A percentile compares a stretch with the other conserved stretches of the same genome.
Evolutionary conservation across 2,797 vertebrate species (phyloP).

Genomic region (Notoglanidium macrostoma): DNA sequence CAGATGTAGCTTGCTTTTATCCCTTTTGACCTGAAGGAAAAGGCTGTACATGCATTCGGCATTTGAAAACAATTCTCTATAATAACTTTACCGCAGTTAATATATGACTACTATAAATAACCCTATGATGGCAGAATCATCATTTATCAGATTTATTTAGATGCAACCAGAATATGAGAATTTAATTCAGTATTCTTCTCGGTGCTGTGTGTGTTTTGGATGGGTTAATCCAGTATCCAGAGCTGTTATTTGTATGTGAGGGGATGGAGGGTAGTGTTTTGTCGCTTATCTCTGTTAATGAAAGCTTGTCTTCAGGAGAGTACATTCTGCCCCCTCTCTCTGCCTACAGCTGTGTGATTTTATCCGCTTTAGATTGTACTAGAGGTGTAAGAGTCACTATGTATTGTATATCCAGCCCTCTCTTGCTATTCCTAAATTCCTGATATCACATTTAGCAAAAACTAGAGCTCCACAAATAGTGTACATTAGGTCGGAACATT

Average conservation of each 20-base stretch:
- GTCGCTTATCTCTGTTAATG: slow-evolving; percentile 69
- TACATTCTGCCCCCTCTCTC: slow-evolving; percentile 69
- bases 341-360: slow-evolving; percentile 20
- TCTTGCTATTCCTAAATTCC: neutral
- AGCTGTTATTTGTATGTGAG: neutral
- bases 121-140: neutral
- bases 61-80: neutral
- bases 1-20: neutral
- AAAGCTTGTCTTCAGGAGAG: slow-evolving; percentile 80
- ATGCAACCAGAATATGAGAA: neutral
- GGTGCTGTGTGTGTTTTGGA: neutral
- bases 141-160: neutral
- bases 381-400: neutral
- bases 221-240: neutral
- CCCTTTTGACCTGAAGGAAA: neutral
- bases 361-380: neutral
- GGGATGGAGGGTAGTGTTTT: slow-evolving; percentile 5
- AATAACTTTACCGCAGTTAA: neutral
- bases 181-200: neutral
- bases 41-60: neutral
- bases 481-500: neutral
- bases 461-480: neutral
- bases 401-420: neutral
- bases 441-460: slow-evolving; percentile 1
- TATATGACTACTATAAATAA: neutral